Conservation (phyloP, 1,140 invertebrate genomes). For the Diachasmimorpha longicaudata region DNA sequence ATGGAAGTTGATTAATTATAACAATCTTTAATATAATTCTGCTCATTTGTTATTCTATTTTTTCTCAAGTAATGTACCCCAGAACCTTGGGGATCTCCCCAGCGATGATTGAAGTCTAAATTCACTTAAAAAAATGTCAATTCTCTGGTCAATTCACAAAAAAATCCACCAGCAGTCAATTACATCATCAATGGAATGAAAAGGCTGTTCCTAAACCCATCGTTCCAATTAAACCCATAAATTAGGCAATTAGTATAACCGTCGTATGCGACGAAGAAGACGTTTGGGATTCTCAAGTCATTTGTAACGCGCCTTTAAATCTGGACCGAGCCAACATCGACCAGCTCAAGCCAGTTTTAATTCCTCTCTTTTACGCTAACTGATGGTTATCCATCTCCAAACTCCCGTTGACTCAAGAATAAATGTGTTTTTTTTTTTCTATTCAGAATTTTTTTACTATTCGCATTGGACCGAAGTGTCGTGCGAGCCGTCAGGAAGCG, state of each 20-base stretch:
- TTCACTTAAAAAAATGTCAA: neutral
- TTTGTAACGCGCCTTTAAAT: slow-evolving; percentile 16
- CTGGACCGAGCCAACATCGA: slow-evolving; percentile 39
- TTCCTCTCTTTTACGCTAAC: slow-evolving; percentile 30
- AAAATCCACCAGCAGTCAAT: neutral
- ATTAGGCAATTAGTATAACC: slow-evolving; percentile 39
- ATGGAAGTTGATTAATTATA: no score
- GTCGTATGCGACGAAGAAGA: neutral
- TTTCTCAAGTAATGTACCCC: no score
- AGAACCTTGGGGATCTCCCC: no score
- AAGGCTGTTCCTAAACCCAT: slow-evolving; percentile 32
- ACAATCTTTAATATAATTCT: no score
- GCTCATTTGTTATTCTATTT: no score
- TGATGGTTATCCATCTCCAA: neutral
- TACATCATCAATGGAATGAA: neutral
- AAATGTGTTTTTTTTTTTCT: neutral
- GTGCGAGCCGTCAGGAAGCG: no score
- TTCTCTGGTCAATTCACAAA: neutral
- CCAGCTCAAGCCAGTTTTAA: slow-evolving; percentile 55
- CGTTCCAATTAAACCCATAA: slow-evolving; percentile 20
- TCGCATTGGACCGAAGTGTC: no score
- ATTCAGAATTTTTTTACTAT: no score
- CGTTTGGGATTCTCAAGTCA: neutral
- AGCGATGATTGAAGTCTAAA: no score
- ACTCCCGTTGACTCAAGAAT: neutral